Evolutionary conservation across 2,113 vertebrate genomes (phyloP).

Genomic region (Coracopsis vasa): DNA sequence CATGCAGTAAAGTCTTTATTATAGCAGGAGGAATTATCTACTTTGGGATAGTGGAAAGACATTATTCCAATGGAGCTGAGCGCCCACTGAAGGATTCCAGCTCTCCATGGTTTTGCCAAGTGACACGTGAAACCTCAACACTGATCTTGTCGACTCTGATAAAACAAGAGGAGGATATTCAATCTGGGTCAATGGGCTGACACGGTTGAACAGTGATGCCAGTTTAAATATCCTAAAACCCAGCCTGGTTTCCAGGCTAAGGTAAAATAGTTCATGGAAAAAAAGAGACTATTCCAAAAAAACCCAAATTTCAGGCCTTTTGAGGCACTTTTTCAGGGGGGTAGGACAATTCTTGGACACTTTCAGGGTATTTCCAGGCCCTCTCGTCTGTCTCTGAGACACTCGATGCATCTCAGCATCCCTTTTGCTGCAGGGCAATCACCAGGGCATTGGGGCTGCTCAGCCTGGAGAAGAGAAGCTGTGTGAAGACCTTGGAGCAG

Average conservation of each 20-base stretch:
- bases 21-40: not conserved
- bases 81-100: not conserved
- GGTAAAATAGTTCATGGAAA: not conserved
- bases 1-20: not conserved
- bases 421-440: not conserved
- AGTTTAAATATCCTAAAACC: not conserved
- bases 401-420: fast-evolving
- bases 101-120: not conserved
- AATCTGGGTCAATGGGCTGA: not conserved
- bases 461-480: not conserved
- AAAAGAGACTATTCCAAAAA: not conserved
- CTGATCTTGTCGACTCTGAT: not conserved
- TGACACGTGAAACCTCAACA: not conserved
- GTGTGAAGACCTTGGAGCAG: not conserved
- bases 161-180: not conserved
- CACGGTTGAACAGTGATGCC: fast-evolving
- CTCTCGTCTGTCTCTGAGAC: not conserved
- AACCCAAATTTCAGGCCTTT: not conserved
- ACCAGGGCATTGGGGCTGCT: not conserved
- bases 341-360: too few relatives aligned
- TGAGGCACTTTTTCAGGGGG: not conserved
- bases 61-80: not conserved
- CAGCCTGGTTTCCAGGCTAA: not conserved
- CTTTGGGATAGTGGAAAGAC: not conserved
- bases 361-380: not conserved